phyloP scores from a whole-genome alignment of 1,140 invertebrate species.

The Trichogramma pretiosum region DNA sequence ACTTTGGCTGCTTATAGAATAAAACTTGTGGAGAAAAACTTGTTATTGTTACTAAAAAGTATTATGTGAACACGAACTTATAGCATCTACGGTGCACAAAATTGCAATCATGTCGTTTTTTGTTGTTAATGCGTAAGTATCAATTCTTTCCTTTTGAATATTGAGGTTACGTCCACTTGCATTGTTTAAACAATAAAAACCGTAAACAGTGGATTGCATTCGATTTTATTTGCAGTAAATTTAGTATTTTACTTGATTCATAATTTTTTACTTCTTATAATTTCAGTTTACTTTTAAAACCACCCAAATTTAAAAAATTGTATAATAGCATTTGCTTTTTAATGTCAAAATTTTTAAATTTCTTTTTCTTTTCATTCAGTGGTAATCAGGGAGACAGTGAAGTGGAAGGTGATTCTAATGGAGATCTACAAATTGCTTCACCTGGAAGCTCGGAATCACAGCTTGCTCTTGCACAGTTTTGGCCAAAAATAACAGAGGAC shows the following conservation, averaged over 20 bases:
- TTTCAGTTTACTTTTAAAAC: conserved; percentile 11
- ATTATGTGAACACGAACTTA: too few relatives aligned
- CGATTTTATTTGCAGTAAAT: too few relatives aligned
- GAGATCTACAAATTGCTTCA: conserved; percentile 38
- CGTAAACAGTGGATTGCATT: too few relatives aligned
- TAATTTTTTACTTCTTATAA: conserved; percentile 11
- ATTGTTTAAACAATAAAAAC: too few relatives aligned
- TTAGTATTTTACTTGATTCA: not conserved
- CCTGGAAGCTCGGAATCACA: conserved; percentile 52
- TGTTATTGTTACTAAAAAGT: too few relatives aligned
- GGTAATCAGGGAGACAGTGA: conserved; percentile 45
- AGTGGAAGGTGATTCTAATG: conserved; percentile 44
- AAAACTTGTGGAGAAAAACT: too few relatives aligned
- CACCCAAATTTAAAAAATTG: not conserved
- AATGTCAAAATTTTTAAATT: too few relatives aligned
- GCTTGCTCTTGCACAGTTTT: conserved; percentile 60
- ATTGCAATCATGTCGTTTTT: conserved; percentile 48
- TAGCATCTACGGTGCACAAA: too few relatives aligned
- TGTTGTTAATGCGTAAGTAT: conserved; percentile 46
- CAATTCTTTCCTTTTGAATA: conserved; percentile 4
- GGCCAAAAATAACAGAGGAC: conserved; percentile 69
- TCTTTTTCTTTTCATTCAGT: conserved; percentile 29
- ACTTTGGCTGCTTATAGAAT: too few relatives aligned
- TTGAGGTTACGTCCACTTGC: conserved; percentile 30
- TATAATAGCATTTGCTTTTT: not conserved